phyloP scores from a whole-genome alignment of 2,888 invertebrate species.

The Bruchidius siliquastri region DNA sequence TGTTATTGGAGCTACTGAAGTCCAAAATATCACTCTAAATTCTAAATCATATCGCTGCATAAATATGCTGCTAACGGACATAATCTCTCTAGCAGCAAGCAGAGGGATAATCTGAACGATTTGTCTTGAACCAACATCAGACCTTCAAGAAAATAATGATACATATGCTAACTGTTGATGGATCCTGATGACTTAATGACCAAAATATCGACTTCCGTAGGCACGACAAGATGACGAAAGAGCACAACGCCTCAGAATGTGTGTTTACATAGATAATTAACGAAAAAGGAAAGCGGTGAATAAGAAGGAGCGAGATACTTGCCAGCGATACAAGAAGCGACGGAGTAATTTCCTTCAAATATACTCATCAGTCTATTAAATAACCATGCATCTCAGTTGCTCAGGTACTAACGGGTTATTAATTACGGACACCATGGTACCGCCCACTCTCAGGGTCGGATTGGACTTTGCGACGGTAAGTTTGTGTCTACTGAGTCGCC shows the following conservation, averaged over 20 bases:
- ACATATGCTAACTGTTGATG: too few relatives aligned
- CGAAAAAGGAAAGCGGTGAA: constrained; percentile 7
- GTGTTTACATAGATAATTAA: constrained; percentile 14
- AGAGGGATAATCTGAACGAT: too few relatives aligned
- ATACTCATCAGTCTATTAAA: constrained; percentile 22
- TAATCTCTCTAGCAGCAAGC: too few relatives aligned
- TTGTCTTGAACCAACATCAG: too few relatives aligned
- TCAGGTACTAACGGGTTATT: constrained; percentile 19
- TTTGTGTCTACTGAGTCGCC: too few relatives aligned
- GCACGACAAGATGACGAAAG: constrained; percentile 1
- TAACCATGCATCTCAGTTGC: constrained; percentile 17
- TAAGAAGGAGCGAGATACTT: background rate
- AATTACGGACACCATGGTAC: constrained; percentile 15
- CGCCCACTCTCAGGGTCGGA: constrained; percentile 15
- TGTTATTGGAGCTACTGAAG: too few relatives aligned
- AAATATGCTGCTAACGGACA: too few relatives aligned
- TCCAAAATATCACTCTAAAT: too few relatives aligned
- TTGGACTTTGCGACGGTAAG: background rate
- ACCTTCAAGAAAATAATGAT: too few relatives aligned
- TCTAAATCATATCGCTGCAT: too few relatives aligned
- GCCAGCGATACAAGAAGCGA: constrained; percentile 3
- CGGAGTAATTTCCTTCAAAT: constrained; percentile 20
- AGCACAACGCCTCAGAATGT: constrained; percentile 7
- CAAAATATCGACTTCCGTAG: constrained; percentile 2
- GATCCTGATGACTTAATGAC: too few relatives aligned